These are phyloP conservation scores for Clarias fuscus DNA, from an alignment of 2,797 vertebrate genomes.

Conservation along the genomic window DNA sequence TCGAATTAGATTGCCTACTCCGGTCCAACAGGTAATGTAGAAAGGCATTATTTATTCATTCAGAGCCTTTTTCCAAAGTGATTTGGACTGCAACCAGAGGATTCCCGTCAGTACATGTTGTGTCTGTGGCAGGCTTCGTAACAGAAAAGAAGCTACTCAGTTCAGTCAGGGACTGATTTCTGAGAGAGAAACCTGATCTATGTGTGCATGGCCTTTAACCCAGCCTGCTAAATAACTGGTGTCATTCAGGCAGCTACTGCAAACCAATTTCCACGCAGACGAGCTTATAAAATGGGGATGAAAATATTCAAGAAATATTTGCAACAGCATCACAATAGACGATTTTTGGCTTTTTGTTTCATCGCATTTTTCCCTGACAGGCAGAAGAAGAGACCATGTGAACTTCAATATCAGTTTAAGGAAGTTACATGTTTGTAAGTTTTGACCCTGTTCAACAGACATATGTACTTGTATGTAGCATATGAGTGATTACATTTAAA, in stretches of 20 bases:
- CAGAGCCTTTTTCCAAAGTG: slow-evolving; percentile 25
- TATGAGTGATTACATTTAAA: not conserved
- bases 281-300: not conserved
- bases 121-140: slow-evolving; percentile 10
- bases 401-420: not conserved
- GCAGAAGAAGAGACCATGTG: not conserved
- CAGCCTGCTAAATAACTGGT: not conserved
- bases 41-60: slow-evolving; percentile 48
- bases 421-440: not conserved
- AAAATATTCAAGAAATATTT: not conserved
- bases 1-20: slow-evolving; percentile 27
- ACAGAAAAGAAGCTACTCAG: slow-evolving; percentile 26
- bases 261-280: slow-evolving; percentile 3
- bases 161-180: slow-evolving; percentile 42
- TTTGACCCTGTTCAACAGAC: not conserved
- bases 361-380: too few relatives aligned
- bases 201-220: slow-evolving; percentile 21
- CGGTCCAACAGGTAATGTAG: slow-evolving; percentile 34
- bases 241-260: not conserved
- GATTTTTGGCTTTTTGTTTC: not conserved
- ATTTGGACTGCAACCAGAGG: slow-evolving; percentile 47
- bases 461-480: not conserved
- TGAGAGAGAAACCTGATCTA: slow-evolving; percentile 33
- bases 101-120: slow-evolving; percentile 41
- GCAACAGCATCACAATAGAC: not conserved